Evolutionary conservation across 2,797 vertebrate species (phyloP).

Genomic region (Danio jaintianensis): DNA sequence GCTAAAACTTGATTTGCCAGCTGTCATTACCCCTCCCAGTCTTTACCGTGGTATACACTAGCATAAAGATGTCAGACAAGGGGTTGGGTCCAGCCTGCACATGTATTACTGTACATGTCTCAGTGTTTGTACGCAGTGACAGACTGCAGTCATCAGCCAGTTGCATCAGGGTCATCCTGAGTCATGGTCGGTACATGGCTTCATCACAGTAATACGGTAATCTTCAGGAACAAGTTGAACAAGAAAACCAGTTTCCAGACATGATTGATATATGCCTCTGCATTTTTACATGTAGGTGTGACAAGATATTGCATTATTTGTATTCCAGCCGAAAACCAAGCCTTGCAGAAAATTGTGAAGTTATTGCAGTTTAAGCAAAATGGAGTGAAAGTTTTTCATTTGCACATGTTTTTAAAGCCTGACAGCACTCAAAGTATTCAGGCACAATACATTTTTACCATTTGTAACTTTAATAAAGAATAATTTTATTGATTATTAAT

Average conservation of each 20-base stretch:
- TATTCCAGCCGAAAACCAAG: background rate
- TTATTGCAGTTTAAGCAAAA: too few species aligned
- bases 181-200: background rate
- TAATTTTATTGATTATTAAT: too few species aligned
- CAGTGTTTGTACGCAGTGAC: constrained; percentile 4
- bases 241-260: background rate
- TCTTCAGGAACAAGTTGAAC: constrained; percentile 11
- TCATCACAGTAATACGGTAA: background rate
- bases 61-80: background rate
- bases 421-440: too few species aligned
- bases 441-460: too few species aligned
- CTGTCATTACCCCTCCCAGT: background rate
- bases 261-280: background rate
- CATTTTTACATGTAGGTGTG: constrained; percentile 10
- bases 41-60: background rate
- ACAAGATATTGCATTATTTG: background rate
- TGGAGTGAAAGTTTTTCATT: too few species aligned
- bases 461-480: too few species aligned
- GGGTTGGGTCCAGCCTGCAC: background rate
- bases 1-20: background rate
- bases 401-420: too few species aligned
- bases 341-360: too few species aligned
- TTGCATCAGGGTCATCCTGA: constrained; percentile 30
- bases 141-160: constrained; percentile 25
- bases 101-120: constrained; percentile 8